Conservation (phyloP, 2,888 invertebrate genomes). For the Lepidonotus clava region DNA sequence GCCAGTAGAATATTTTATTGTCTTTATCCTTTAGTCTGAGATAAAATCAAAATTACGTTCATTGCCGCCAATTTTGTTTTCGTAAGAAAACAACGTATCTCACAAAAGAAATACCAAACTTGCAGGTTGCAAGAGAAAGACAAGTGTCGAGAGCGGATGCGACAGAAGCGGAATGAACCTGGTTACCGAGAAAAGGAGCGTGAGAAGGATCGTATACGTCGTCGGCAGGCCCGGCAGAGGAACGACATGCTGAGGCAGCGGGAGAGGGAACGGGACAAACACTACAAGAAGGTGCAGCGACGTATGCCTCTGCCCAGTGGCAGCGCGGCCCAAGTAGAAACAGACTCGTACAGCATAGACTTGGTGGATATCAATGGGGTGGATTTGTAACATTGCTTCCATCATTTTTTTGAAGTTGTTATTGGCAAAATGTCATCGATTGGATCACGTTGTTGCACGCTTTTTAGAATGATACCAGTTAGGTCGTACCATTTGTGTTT, state of each 20-base stretch:
- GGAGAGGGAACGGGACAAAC: slow-evolving; percentile 63
- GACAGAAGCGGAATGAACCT: slow-evolving; percentile 63
- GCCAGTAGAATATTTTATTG: no score
- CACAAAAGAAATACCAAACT: no score
- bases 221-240: slow-evolving; percentile 59
- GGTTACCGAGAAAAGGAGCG: slow-evolving; percentile 64
- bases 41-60: no score
- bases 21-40: no score
- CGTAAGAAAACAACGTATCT: no score
- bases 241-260: slow-evolving; percentile 58
- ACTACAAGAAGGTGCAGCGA: slow-evolving; percentile 38
- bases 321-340: background rate
- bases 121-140: slow-evolving; percentile 64
- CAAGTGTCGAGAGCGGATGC: slow-evolving; percentile 63
- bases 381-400: background rate
- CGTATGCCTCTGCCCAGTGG: background rate
- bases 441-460: no score
- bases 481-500: no score
- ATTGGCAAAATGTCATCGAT: no score
- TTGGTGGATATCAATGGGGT: slow-evolving; percentile 4
- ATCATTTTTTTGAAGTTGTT: background rate
- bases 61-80: no score
- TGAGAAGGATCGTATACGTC: slow-evolving; percentile 63
- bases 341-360: slow-evolving; percentile 10
- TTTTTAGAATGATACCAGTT: no score